Percentiles rank a stretch among this genome's conserved stretches.
Conservation (phyloP, 2,797 vertebrate species). For the Etheostoma perlongum region DNA sequence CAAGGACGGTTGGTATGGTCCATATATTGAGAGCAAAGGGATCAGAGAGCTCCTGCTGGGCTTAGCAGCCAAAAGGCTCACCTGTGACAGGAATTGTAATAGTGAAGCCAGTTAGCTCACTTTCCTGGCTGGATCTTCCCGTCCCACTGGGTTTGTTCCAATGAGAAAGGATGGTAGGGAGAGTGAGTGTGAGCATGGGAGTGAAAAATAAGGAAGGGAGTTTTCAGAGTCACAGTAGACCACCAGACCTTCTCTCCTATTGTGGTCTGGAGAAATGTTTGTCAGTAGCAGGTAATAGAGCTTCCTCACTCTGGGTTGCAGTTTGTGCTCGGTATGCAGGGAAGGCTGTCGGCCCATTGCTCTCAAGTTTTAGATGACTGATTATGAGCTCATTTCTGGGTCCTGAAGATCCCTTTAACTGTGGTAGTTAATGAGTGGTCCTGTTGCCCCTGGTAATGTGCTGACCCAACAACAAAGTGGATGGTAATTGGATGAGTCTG, state of each 20-base stretch:
- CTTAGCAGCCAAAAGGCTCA: conserved; percentile 60
- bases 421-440: conserved; percentile 62
- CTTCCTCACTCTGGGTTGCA: conserved; percentile 35
- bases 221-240: conserved; percentile 48
- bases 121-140: conserved; percentile 41
- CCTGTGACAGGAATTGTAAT: conserved; percentile 49
- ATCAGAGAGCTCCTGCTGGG: conserved; percentile 64
- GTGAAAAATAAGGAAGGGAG: conserved; percentile 39
- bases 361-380: conserved; percentile 54
- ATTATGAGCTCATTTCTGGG: conserved; percentile 56
- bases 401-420: conserved; percentile 57
- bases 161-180: conserved; percentile 23
- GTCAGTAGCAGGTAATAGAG: conserved; percentile 43
- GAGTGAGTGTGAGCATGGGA: conserved; percentile 13
- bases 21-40: conserved; percentile 41
- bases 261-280: conserved; percentile 53
- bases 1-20: conserved; percentile 20
- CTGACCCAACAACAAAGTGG: conserved; percentile 65
- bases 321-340: conserved; percentile 52
- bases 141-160: conserved; percentile 51
- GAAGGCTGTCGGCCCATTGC: conserved; percentile 43
- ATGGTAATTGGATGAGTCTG: conserved; percentile 61
- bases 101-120: conserved; percentile 59
- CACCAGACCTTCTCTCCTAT: conserved; percentile 55
- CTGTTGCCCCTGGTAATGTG: conserved; percentile 50